Evolutionary conservation across 1,140 invertebrate genomes (phyloP).

Genomic region (Drosophila lini): DNA sequence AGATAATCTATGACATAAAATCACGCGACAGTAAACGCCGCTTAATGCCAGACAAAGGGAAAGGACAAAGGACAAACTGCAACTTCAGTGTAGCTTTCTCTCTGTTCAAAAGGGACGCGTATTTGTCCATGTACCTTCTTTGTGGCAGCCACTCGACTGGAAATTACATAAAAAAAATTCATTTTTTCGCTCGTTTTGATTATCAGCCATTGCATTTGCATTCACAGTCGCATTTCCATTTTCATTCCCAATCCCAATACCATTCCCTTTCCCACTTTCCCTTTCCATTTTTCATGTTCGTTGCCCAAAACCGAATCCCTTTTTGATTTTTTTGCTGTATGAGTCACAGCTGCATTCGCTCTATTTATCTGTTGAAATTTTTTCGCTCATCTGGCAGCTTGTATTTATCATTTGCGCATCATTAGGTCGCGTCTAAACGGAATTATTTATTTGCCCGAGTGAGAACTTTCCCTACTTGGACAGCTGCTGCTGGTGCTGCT

Average conservation of each 20-base stretch:
- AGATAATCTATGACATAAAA: slow-evolving; percentile 78
- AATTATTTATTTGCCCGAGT: slow-evolving; percentile 57
- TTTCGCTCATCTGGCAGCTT: slow-evolving; percentile 59
- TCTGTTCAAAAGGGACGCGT: background rate
- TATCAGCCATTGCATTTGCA: slow-evolving; percentile 70
- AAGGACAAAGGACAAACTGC: slow-evolving; percentile 54
- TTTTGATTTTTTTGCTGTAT: slow-evolving; percentile 21
- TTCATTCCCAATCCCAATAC: background rate
- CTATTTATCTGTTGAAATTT: slow-evolving; percentile 32
- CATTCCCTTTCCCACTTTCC: background rate
- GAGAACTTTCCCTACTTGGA: slow-evolving; percentile 37
- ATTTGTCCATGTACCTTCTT: slow-evolving; percentile 9
- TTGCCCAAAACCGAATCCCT: background rate
- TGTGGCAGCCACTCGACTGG: slow-evolving; percentile 54
- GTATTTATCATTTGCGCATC: slow-evolving; percentile 79
- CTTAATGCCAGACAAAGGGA: slow-evolving; percentile 67
- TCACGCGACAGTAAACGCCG: slow-evolving; percentile 73
- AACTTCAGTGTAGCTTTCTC: slow-evolving; percentile 27
- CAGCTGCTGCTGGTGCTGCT: slow-evolving; percentile 27
- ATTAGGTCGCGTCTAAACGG: slow-evolving; percentile 59
- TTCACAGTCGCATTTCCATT: slow-evolving; percentile 23
- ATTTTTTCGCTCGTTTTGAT: slow-evolving; percentile 76
- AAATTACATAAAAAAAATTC: slow-evolving; percentile 66
- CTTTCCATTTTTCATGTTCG: background rate
- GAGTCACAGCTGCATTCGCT: slow-evolving; percentile 62